Percentiles rank a stretch among this genome's conserved stretches.
phyloP scores from a whole-genome alignment of 2,888 invertebrate species.

The Sericinus montela region DNA sequence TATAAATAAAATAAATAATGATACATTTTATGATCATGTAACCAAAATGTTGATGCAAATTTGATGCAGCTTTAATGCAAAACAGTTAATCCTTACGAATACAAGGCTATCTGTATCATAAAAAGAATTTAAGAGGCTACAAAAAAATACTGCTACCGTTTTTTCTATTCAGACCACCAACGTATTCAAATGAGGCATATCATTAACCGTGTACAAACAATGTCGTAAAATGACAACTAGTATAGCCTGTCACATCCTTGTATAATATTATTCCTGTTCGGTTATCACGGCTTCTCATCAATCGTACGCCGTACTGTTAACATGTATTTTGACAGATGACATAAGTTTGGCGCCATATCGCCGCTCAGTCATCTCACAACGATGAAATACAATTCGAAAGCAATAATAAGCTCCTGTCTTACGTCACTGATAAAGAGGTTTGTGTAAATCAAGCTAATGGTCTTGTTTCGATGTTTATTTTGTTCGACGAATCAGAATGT shows the following conservation, averaged over 20 bases:
- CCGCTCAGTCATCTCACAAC: slow-evolving; percentile 57
- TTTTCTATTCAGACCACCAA: slow-evolving; percentile 66
- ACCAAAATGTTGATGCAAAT: no score
- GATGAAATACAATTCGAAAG: slow-evolving; percentile 73
- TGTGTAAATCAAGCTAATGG: slow-evolving; percentile 64
- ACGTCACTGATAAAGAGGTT: slow-evolving; percentile 59
- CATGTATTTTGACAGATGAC: slow-evolving; percentile 79
- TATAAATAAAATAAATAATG: no score
- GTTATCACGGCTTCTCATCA: slow-evolving; percentile 50
- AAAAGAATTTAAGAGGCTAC: background rate
- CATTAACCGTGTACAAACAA: slow-evolving; percentile 70
- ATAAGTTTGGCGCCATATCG: slow-evolving; percentile 74
- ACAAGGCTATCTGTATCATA: background rate
- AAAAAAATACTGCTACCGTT: slow-evolving; percentile 40
- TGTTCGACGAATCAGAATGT: background rate
- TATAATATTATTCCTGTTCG: slow-evolving; percentile 56
- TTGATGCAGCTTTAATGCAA: no score
- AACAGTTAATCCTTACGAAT: no score
- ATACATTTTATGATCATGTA: no score
- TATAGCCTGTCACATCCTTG: slow-evolving; percentile 57
- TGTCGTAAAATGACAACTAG: slow-evolving; percentile 73
- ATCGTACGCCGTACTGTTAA: slow-evolving; percentile 61
- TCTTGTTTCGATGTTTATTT: slow-evolving; percentile 30
- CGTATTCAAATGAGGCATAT: slow-evolving; percentile 70
- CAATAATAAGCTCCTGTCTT: slow-evolving; percentile 77